These are phyloP conservation scores for Simalia tracyae DNA, from an alignment of 2,797 vertebrate species.

Conservation along the genomic window DNA sequence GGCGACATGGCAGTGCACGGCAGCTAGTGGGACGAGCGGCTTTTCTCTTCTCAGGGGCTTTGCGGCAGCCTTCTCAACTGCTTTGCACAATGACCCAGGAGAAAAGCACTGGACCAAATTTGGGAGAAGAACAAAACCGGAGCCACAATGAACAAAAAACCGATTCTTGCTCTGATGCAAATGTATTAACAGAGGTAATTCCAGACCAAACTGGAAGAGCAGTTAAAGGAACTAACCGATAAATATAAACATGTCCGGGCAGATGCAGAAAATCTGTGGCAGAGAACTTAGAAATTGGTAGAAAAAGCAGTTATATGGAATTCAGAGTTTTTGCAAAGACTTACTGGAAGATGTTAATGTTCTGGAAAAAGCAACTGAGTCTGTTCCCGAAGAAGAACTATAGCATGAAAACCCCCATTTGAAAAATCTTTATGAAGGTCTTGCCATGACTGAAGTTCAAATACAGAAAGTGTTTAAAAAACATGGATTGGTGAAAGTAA, in stretches of 20 bases:
- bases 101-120: slow-evolving; percentile 77
- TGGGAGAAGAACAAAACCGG: slow-evolving; percentile 79
- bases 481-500: slow-evolving; percentile 86
- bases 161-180: slow-evolving; percentile 75
- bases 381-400: slow-evolving; percentile 91
- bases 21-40: too few relatives aligned
- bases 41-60: too few relatives aligned
- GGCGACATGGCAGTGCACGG: too few relatives aligned
- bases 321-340: slow-evolving; percentile 97
- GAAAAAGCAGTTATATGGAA: slow-evolving; percentile 67
- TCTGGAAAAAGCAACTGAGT: slow-evolving; percentile 92
- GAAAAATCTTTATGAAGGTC: slow-evolving; percentile 92
- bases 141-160: slow-evolving; percentile 70
- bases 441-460: slow-evolving; percentile 91
- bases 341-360: slow-evolving; percentile 95
- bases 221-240: slow-evolving; percentile 85
- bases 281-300: too few relatives aligned
- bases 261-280: too few relatives aligned
- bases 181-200: slow-evolving; percentile 79
- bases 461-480: slow-evolving; percentile 96
- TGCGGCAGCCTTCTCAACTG: slow-evolving; percentile 62
- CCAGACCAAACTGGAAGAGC: slow-evolving; percentile 84
- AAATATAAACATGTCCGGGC: too few relatives aligned
- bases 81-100: slow-evolving; percentile 89
- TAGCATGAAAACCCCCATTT: slow-evolving; percentile 88